A percentile compares a stretch with the other conserved stretches of the same genome.
Evolutionary conservation across 2,797 vertebrate genomes (phyloP).

Genomic region (Pteronotus mesoamericanus): DNA sequence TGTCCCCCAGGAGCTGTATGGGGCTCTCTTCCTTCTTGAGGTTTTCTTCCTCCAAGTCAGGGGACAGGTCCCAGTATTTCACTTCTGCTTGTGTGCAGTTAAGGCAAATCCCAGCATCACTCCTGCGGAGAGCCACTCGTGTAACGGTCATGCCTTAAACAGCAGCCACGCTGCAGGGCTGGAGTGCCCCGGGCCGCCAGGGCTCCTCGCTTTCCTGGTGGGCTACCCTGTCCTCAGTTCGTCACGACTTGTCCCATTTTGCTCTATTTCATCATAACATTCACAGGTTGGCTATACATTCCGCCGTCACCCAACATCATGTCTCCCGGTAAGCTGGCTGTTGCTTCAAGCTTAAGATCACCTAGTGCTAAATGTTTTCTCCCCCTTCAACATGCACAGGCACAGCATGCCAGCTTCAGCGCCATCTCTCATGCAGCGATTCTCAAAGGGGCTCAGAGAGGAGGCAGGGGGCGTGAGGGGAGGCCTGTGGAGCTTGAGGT

Average conservation of each 20-base stretch:
- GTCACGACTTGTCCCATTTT: background rate
- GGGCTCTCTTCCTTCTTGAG: background rate
- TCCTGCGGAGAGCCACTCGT: background rate
- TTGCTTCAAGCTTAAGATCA: background rate
- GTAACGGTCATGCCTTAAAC: background rate
- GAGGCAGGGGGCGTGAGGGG: rapidly evolving
- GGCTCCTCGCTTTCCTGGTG: background rate
- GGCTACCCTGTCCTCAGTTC: background rate
- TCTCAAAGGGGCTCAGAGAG: background rate
- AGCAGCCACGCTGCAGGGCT: background rate
- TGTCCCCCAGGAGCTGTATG: background rate
- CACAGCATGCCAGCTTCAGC: background rate
- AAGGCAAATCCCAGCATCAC: background rate
- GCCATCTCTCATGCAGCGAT: background rate
- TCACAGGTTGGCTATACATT: background rate
- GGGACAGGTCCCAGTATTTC: background rate
- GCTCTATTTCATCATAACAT: background rate
- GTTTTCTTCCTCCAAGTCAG: background rate
- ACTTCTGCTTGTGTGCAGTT: background rate
- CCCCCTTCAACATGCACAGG: background rate
- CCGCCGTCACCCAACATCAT: background rate
- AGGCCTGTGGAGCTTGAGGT: background rate
- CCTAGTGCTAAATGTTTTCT: background rate
- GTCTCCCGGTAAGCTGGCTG: background rate
- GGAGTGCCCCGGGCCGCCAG: background rate